These are phyloP conservation scores for Drosophila setosimentum DNA, from an alignment of 2,888 invertebrate species.

Conservation along the genomic window DNA sequence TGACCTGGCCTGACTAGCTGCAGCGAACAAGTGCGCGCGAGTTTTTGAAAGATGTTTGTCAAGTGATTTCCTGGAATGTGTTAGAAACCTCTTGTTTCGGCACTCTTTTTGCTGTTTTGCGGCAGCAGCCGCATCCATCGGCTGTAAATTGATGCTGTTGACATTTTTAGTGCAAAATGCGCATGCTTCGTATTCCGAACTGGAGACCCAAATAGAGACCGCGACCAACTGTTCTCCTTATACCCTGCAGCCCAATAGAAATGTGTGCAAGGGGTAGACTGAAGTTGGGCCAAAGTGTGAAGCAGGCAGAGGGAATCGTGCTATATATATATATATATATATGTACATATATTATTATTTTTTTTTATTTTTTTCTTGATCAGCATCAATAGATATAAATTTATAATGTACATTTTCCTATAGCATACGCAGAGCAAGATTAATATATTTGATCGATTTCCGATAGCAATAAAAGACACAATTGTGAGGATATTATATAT, in stretches of 20 bases:
- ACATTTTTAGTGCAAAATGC: slow-evolving; percentile 69
- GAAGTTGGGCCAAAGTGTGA: not conserved
- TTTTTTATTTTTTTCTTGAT: too few relatives aligned
- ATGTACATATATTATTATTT: not conserved
- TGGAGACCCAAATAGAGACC: not conserved
- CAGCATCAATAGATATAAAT: not conserved
- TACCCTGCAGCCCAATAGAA: not conserved
- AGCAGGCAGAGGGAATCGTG: too few relatives aligned
- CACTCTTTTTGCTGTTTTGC: slow-evolving; percentile 21
- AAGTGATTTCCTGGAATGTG: slow-evolving; percentile 75
- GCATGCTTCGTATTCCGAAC: slow-evolving; percentile 17
- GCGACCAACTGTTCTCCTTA: slow-evolving; percentile 24
- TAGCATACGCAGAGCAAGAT: not conserved
- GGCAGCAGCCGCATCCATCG: slow-evolving; percentile 13
- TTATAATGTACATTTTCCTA: not conserved
- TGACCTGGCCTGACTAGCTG: not conserved
- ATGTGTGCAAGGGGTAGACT: not conserved
- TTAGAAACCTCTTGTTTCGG: slow-evolving; percentile 62
- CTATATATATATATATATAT: not conserved
- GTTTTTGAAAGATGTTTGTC: slow-evolving; percentile 36
- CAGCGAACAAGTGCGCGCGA: slow-evolving; percentile 38
- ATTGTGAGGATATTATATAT: too few relatives aligned
- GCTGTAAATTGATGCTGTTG: slow-evolving; percentile 72
- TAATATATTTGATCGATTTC: not conserved
- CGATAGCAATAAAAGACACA: too few relatives aligned